Base-by-base conservation (phyloP, 1,140 invertebrate genomes). In the Trypoxylus dichotomus region DNA sequence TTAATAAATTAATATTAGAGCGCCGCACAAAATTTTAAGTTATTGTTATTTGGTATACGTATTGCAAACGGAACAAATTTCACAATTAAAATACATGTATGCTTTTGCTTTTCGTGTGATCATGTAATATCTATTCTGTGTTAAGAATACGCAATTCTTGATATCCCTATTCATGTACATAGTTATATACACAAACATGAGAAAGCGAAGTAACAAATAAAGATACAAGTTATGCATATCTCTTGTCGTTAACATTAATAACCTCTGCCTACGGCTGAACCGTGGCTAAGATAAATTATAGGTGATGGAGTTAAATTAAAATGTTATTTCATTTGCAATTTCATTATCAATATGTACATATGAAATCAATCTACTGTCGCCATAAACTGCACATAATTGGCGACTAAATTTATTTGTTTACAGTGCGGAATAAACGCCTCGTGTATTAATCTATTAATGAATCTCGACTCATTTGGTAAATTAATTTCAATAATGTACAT, bases 301-400 rank as follows among this genome's bases (percentile, higher is more conserved):
- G 75, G 76, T 77, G 76, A 79, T 77, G 75, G 75, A 79, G 79
- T 79, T 79, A 77, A 79, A 79, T 79, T 79, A 79, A 79, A 79
- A 79, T 76, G 75, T 79, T 79, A 79, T 79, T 79, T 77, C 79
- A 79, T 79, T 79, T 75, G 76, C 76, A 79, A 79, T 79, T 79
- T 77, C 74, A 79, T 77, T 79, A 79, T 79, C 79, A 79, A 63
- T 79, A 54, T 29, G 75, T 19, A 74, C 75, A 77, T 76, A 76
- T 74, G 76, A 79, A 79, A 74, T 76, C 75, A 58, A 43, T 78
- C 77, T 73, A 54, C 74, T 72, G 73, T 29, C 74, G 25, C 74
- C 78, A 68, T 79, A 79, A 79, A 79, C 71, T 29, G 43, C 25
- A 68, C 60, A 25, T 29, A 29, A 68, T 68, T 68, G 60, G 27